Evolutionary conservation across 2,888 invertebrate species (phyloP).

Genomic region (Calameuta filiformis): DNA sequence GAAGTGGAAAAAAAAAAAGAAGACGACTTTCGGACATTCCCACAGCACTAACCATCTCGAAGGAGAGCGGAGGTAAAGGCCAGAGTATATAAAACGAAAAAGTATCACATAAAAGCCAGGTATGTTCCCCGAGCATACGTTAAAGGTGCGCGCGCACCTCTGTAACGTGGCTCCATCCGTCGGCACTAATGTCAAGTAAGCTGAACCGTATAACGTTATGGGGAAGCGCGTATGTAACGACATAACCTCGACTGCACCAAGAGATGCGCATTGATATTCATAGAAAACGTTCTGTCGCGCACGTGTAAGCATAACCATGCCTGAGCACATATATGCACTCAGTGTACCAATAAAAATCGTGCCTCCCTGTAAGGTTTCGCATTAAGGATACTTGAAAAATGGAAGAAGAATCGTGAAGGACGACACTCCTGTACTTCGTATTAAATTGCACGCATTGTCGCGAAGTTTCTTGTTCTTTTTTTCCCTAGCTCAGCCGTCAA

Average conservation of each 20-base stretch:
- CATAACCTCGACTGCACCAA: conserved; percentile 23
- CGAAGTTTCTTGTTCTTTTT: not conserved
- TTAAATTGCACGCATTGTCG: not conserved
- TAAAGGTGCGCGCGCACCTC: not conserved
- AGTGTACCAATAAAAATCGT: not conserved
- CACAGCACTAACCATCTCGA: not conserved
- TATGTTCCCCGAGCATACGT: too few species aligned
- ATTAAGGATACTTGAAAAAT: not conserved
- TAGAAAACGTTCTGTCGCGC: conserved; percentile 16
- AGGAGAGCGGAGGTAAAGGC: not conserved
- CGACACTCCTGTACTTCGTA: not conserved
- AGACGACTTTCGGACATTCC: not conserved
- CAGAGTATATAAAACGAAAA: too few species aligned
- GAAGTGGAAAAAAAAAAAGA: too few species aligned
- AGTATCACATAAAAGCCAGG: too few species aligned
- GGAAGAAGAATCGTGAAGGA: not conserved
- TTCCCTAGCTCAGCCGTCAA: not conserved
- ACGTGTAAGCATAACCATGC: conserved; percentile 3
- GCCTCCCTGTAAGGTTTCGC: not conserved
- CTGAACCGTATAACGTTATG: conserved; percentile 26
- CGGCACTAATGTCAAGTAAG: conserved; percentile 28
- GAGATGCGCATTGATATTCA: conserved; percentile 20
- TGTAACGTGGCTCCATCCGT: conserved; percentile 14
- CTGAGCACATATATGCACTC: not conserved
- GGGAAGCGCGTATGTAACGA: conserved; percentile 20